Conservation (phyloP, 2,797 vertebrate species). For the Propithecus deckenii region DNA sequence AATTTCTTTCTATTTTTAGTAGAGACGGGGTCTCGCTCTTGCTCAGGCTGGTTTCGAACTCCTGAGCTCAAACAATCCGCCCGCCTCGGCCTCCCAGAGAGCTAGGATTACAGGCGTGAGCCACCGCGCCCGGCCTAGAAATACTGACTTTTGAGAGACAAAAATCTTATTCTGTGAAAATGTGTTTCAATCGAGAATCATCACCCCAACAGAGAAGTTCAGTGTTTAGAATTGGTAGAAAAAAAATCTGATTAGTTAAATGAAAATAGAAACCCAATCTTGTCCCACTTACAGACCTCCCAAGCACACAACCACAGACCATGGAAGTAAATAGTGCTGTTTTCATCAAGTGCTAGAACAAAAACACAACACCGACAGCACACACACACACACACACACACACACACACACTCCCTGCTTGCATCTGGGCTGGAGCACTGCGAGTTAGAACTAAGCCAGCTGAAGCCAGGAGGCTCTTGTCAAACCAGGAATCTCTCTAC, state of each 20-base stretch:
- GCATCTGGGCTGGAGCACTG: neutral
- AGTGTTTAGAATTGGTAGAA: neutral
- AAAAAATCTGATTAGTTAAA: neutral
- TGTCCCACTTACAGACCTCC: neutral
- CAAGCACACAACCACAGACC: neutral
- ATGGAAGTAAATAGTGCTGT: neutral
- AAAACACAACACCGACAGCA: neutral
- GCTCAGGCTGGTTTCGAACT: too few relatives aligned
- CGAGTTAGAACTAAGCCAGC: neutral
- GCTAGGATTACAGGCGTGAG: too few relatives aligned
- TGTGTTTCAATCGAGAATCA: neutral
- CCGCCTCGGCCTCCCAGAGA: too few relatives aligned
- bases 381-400: neutral
- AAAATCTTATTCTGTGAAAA: neutral
- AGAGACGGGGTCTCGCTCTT: too few relatives aligned
- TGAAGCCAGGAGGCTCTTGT: neutral
- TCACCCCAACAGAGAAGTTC: neutral
- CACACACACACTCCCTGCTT: neutral
- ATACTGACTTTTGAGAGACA: neutral
- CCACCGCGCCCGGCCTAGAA: neutral
- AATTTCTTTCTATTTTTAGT: too few relatives aligned
- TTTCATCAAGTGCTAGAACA: neutral
- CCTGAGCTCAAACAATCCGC: too few relatives aligned
- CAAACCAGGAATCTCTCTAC: neutral
- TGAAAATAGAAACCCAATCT: neutral